Base-by-base conservation (phyloP, 2,797 vertebrate species). In the Malacoraja senta region DNA sequence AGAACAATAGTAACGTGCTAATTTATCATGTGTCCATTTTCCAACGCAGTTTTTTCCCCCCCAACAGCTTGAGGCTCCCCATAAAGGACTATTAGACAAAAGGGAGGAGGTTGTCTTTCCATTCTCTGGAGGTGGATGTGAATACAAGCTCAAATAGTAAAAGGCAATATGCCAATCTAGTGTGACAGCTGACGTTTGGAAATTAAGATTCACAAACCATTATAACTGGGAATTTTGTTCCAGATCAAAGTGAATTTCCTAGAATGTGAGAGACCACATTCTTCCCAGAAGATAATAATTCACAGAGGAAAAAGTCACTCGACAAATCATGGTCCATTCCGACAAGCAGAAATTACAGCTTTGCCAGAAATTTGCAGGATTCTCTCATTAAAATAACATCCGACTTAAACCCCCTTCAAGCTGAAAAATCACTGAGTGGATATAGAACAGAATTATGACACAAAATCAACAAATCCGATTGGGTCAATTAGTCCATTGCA, bases 291-390 rank as follows among this genome's bases (percentile, higher is more conserved):
- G 53, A 86, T 3, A 86, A 86, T 86, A 26, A 84, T 29, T 84
- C 53, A 84, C 44, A 61, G 81, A 84, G 58, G 58, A 44, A 84
- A 84, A 84, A 26, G 83, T n/a, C 26, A 86, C 12, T 61, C 10
- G 26, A 61, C 12, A 86, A 63, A 58, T 63, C 58, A 53, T 12
- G 21, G 24, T 26, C 44, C 53, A 83, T 29, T 80, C 29, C n/a
- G 83, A 13, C 53, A 17, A 86, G 26, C 83, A 86, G 53, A 84
- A 86, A 86, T 86, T 86, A 63, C 83, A 63, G 83, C 26, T 61
- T 63, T 86, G 83, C 26, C 53, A 61, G 83, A 63, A n/a, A 63
- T 61, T 86, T 86, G 83, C 53, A 63, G 26, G 9, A 63, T 84
- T 84, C 61, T 24, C 53, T 10, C 26, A 63, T 7, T 63, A 61